Conservation (phyloP, 2,113 vertebrate species). For the Sinocyclocheilus rhinocerous region DNA sequence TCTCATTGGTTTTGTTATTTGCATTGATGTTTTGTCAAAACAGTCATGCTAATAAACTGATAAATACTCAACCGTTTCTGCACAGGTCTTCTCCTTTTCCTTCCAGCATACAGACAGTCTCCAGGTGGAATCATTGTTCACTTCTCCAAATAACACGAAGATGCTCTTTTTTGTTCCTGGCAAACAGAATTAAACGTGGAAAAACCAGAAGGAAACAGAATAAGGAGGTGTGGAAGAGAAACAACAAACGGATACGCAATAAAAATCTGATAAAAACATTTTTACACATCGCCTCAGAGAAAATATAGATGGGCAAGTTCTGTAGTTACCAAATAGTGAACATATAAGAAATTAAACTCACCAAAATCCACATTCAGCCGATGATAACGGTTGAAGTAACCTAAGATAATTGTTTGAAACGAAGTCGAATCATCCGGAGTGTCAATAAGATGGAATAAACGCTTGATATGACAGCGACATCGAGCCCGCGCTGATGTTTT, state of each 20-base stretch:
- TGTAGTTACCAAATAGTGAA: neutral
- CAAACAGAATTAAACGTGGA: neutral
- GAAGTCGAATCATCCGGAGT: neutral
- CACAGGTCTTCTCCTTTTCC: constrained; percentile 83
- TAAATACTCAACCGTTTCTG: constrained; percentile 84
- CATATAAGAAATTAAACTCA: neutral
- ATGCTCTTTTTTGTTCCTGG: neutral
- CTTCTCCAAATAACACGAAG: neutral
- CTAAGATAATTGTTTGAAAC: neutral
- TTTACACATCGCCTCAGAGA: neutral
- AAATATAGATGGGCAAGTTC: neutral
- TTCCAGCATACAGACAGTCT: constrained; percentile 83
- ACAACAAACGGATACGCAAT: neutral
- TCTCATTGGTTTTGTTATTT: neutral
- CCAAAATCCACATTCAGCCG: constrained; percentile 5
- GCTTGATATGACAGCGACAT: neutral
- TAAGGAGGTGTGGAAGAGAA: neutral
- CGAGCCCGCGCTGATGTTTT: constrained; percentile 44
- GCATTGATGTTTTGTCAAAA: neutral
- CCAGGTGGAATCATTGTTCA: constrained; percentile 81
- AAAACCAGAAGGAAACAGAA: neutral
- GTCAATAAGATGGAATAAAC: neutral
- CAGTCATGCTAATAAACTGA: neutral
- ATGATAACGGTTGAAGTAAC: neutral
- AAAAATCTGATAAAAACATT: too few species aligned